phyloP scores from a whole-genome alignment of 1,140 invertebrate genomes.

The Philotrypesis tridentata region DNA sequence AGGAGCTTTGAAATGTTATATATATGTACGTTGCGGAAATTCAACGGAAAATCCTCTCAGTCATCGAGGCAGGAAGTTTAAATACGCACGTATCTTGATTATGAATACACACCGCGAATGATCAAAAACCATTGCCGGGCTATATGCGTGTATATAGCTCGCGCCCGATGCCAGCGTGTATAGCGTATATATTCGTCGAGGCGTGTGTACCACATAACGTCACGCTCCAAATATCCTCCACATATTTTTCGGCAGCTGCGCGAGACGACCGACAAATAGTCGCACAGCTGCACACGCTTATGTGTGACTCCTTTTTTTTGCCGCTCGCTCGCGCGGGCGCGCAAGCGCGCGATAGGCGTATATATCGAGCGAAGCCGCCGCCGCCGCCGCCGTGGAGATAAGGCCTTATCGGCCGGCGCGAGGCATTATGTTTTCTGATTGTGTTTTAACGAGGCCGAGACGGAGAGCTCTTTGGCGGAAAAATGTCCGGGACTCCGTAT shows the following conservation, averaged over 20 bases:
- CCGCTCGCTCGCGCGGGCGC: no score
- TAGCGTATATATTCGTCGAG: neutral
- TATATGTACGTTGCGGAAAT: no score
- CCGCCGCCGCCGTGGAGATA: neutral
- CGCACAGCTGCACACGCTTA: neutral
- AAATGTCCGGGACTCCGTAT: neutral
- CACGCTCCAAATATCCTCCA: neutral
- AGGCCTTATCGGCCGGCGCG: conserved; percentile 32
- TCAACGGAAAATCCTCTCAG: no score
- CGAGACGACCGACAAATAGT: neutral
- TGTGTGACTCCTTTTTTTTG: conserved; percentile 1
- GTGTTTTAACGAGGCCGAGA: conserved; percentile 31
- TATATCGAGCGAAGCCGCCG: conserved; percentile 17
- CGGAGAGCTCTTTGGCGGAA: neutral
- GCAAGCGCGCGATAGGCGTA: conserved; percentile 25
- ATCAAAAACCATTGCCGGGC: no score
- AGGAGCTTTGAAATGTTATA: no score
- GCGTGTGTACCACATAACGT: neutral
- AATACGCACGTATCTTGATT: no score
- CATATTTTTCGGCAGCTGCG: neutral
- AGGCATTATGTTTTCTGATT: conserved; percentile 39
- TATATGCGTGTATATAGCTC: no score
- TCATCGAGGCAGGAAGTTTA: no score
- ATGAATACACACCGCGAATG: no score
- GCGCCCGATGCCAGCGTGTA: no score